These are phyloP conservation scores for Eledone cirrhosa DNA, from an alignment of 2,888 invertebrate genomes.

Conservation along the genomic window DNA sequence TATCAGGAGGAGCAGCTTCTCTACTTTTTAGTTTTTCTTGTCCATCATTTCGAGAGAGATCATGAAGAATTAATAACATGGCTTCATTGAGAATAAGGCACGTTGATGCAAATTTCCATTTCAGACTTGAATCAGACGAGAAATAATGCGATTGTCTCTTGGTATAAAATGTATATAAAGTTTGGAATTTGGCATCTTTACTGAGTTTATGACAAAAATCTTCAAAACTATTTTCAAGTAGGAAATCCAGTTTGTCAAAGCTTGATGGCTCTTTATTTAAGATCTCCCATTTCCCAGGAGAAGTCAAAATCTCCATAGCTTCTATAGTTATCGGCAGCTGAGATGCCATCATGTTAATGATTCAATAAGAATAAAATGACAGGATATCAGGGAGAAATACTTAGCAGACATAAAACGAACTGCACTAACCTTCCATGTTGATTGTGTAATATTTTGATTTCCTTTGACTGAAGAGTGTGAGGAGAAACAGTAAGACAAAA, in stretches of 20 bases:
- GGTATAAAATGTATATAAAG: background rate
- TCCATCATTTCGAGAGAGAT: constrained; percentile 23
- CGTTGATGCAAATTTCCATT: constrained; percentile 43
- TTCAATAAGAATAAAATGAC: too few species aligned
- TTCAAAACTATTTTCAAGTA: constrained; percentile 17
- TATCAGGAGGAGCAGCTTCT: constrained; percentile 49
- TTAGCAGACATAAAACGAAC: too few species aligned
- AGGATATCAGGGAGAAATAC: too few species aligned
- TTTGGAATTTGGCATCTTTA: constrained; percentile 5
- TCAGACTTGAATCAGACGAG: constrained; percentile 23
- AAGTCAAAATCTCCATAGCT: constrained; percentile 8
- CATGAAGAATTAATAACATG: constrained; percentile 37
- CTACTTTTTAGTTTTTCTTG: constrained; percentile 14
- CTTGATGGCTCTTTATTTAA: background rate
- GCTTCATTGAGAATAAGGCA: constrained; percentile 43
- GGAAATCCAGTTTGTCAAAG: background rate
- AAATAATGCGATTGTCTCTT: constrained; percentile 10
- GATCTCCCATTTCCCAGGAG: background rate
- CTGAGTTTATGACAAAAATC: background rate
- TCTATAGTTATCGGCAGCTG: background rate
- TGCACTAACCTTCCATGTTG: too few species aligned
- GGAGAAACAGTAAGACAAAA: too few species aligned
- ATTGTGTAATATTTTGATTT: background rate
- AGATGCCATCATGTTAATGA: background rate
- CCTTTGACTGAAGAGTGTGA: background rate